Evolutionary conservation across 2,797 vertebrate genomes (phyloP).

Genomic region (Silurus lanzhouensis): DNA sequence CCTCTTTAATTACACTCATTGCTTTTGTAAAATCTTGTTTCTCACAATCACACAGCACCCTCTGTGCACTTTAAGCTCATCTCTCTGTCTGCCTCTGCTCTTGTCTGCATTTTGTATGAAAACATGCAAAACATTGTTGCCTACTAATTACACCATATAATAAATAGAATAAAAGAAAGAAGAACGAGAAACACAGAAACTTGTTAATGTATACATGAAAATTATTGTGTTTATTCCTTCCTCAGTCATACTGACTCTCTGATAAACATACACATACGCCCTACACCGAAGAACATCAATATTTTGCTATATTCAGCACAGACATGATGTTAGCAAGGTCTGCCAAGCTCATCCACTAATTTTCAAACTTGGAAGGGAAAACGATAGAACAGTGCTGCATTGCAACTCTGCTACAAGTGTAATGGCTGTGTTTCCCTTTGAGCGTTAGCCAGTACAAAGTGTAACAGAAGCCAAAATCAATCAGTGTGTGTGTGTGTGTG

Average conservation of each 20-base stretch:
- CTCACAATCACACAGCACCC: slow-evolving; percentile 36
- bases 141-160: slow-evolving; percentile 35
- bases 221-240: not conserved
- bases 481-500: slow-evolving; percentile 15
- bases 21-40: slow-evolving; percentile 49
- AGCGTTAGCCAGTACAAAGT: slow-evolving; percentile 42
- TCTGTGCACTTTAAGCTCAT: slow-evolving; percentile 8
- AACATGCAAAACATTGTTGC: slow-evolving; percentile 32
- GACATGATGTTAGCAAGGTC: slow-evolving; percentile 32
- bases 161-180: slow-evolving; percentile 7
- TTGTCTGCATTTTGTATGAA: slow-evolving; percentile 44
- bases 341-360: slow-evolving; percentile 32
- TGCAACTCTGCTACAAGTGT: slow-evolving; percentile 48
- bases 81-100: slow-evolving; percentile 31
- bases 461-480: slow-evolving; percentile 50
- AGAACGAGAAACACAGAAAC: not conserved
- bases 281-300: slow-evolving; percentile 26
- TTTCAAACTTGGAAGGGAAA: slow-evolving; percentile 42
- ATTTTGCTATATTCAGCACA: slow-evolving; percentile 25
- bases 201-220: not conserved
- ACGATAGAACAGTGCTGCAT: slow-evolving; percentile 37
- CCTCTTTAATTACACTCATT: slow-evolving; percentile 50
- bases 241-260: not conserved
- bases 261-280: not conserved
- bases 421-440: slow-evolving; percentile 48